Conservation (phyloP, 1,140 invertebrate species). For the Mylabris phalerata region DNA sequence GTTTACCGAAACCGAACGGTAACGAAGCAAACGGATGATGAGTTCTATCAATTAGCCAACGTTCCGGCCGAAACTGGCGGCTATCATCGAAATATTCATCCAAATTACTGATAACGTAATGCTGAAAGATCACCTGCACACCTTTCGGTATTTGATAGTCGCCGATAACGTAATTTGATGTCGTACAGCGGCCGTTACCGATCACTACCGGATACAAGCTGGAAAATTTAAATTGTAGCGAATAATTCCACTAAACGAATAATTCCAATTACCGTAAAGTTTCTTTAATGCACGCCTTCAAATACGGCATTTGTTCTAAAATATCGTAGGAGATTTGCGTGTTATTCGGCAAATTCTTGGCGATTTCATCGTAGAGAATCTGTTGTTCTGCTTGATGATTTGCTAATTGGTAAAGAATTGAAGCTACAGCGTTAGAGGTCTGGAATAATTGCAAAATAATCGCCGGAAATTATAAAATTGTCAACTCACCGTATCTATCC, state of each 20-base stretch:
- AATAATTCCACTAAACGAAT: not conserved
- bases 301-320: slow-evolving; percentile 70
- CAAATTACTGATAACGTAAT: slow-evolving; percentile 76
- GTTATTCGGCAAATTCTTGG: slow-evolving; percentile 55
- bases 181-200: slow-evolving; percentile 76
- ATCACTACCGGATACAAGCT: slow-evolving; percentile 84
- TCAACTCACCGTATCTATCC: slow-evolving; percentile 75
- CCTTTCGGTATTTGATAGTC: slow-evolving; percentile 86
- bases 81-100: slow-evolving; percentile 68
- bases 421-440: slow-evolving; percentile 85
- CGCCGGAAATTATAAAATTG: not conserved
- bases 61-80: slow-evolving; percentile 62
- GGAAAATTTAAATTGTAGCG: slow-evolving; percentile 11
- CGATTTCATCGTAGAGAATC: slow-evolving; percentile 71
- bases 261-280: slow-evolving; percentile 63
- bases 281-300: slow-evolving; percentile 89
- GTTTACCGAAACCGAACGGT: slow-evolving; percentile 66
- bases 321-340: slow-evolving; percentile 60
- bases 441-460: slow-evolving; percentile 34
- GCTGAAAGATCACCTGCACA: slow-evolving; percentile 78
- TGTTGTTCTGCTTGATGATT: slow-evolving; percentile 71
- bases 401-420: slow-evolving; percentile 77
- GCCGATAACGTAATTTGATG: slow-evolving; percentile 72
- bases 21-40: slow-evolving; percentile 59
- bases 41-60: slow-evolving; percentile 60